Percentiles rank a stretch among this genome's conserved stretches.
These are phyloP conservation scores for Lepidonotus clava DNA, from an alignment of 2,888 invertebrate species.

Conservation along the genomic window DNA sequence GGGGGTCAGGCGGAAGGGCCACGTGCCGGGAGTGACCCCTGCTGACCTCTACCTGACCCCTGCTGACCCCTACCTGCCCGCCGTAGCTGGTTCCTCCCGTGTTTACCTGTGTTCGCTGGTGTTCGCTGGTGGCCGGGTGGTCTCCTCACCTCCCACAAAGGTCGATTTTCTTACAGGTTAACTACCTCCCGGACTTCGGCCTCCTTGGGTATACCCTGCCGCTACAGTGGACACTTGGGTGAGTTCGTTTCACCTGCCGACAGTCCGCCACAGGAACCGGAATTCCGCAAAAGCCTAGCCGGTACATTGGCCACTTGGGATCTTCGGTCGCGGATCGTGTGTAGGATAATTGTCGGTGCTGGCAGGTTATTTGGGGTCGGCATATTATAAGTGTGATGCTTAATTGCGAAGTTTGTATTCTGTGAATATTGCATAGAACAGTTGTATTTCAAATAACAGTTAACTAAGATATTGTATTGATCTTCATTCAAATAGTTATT, in stretches of 20 bases:
- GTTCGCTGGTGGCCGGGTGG: slow-evolving; percentile 18
- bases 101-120: slow-evolving; percentile 4
- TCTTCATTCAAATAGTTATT: no score
- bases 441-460: no score
- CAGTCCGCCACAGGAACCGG: background rate
- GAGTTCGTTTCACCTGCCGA: background rate
- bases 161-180: background rate
- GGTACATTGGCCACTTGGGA: background rate
- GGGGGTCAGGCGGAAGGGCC: background rate
- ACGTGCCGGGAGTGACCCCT: background rate
- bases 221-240: background rate
- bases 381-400: no score
- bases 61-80: slow-evolving; percentile 6
- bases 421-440: no score
- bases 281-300: background rate
- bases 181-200: background rate
- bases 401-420: no score
- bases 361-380: no score
- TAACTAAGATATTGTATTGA: no score
- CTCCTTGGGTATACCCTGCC: background rate
- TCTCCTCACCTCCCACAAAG: background rate
- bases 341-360: background rate
- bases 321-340: background rate
- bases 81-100: background rate
- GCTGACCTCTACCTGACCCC: no score